Conservation (phyloP, 2,113 vertebrate genomes). For the Rhagologus leucostigma region DNA sequence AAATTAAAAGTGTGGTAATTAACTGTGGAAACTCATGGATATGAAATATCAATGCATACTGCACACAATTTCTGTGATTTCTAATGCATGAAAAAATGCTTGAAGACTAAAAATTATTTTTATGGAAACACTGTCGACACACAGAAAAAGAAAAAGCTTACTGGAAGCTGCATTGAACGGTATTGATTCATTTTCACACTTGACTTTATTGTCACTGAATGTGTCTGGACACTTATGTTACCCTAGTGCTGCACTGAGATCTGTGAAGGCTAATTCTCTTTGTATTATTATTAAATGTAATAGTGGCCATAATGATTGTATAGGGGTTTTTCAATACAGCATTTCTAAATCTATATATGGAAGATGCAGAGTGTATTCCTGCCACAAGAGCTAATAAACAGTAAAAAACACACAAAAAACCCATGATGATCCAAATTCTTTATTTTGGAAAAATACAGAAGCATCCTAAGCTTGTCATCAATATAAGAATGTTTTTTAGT, state of each 20-base stretch:
- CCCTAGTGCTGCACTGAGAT: not conserved
- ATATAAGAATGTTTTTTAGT: not conserved
- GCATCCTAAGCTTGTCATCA: not conserved
- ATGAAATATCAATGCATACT: not conserved
- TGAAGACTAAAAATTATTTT: not conserved
- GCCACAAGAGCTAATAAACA: not conserved
- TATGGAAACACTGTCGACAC: not conserved
- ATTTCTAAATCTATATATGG: not conserved
- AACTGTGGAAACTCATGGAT: not conserved
- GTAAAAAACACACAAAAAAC: rapidly evolving
- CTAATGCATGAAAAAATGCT: not conserved
- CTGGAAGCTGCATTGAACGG: not conserved
- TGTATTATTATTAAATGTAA: not conserved
- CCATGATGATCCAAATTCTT: not conserved
- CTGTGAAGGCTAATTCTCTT: not conserved
- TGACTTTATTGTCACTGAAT: not conserved
- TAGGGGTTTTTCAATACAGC: not conserved
- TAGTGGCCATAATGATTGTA: not conserved
- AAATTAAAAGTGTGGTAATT: not conserved
- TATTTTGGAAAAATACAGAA: not conserved
- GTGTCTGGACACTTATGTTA: not conserved
- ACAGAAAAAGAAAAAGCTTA: not conserved
- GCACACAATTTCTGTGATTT: not conserved
- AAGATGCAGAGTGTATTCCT: not conserved
- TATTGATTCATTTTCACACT: not conserved